These are phyloP conservation scores for Orius insidiosus DNA, from an alignment of 1,140 invertebrate genomes.

Conservation along the genomic window DNA sequence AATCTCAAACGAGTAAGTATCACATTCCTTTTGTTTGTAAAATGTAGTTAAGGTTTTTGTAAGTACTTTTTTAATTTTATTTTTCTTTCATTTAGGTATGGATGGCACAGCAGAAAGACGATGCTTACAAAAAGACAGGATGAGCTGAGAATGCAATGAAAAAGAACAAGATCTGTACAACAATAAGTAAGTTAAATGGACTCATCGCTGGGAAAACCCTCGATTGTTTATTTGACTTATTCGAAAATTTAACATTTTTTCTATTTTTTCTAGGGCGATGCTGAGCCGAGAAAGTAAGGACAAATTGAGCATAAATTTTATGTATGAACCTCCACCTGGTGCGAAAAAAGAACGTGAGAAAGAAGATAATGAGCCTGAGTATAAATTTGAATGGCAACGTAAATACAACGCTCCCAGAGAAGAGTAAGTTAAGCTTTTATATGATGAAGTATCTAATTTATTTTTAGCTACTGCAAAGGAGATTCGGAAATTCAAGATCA, in stretches of 20 bases:
- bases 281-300: conserved; percentile 97
- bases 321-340: conserved; percentile 99
- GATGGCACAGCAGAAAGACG: conserved; percentile 98
- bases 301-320: conserved; percentile 94
- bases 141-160: conserved; percentile 89
- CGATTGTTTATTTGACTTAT: no score
- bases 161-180: conserved; percentile 97
- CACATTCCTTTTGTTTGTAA: no score
- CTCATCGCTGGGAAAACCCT: no score
- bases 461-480: conserved; percentile 73
- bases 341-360: conserved; percentile 79
- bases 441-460: background rate
- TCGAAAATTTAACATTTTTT: conserved; percentile 10
- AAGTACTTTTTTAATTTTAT: no score
- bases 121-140: conserved; percentile 96
- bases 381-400: conserved; percentile 99
- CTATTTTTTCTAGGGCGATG: conserved; percentile 53
- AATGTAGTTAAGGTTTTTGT: no score
- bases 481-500: conserved; percentile 94
- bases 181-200: conserved; percentile 57
- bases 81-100: conserved; percentile 57
- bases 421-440: conserved; percentile 36
- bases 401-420: conserved; percentile 98
- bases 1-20: conserved; percentile 92
- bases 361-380: conserved; percentile 87